Conservation (phyloP, 2,888 invertebrate species). For the Macaria notata region DNA sequence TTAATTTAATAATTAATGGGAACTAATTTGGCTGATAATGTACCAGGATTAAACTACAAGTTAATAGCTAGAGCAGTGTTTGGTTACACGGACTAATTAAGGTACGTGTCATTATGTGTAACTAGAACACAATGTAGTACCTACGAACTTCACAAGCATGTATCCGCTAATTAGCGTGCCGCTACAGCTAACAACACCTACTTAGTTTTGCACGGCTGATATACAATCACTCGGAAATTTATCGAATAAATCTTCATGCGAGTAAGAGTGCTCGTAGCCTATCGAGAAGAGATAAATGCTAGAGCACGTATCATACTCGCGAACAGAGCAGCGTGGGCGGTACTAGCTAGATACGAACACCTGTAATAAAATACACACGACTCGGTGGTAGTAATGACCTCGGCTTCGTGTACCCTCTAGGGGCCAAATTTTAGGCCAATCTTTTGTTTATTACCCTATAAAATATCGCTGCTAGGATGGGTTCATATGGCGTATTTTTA, state of each 20-base stretch:
- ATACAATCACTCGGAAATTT: slow-evolving; percentile 10
- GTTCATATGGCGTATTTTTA: slow-evolving; percentile 17
- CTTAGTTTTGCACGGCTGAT: slow-evolving; percentile 1
- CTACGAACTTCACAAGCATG: not conserved
- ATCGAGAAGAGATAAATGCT: slow-evolving; percentile 31
- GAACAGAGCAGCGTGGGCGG: slow-evolving; percentile 32
- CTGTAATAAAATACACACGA: slow-evolving; percentile 49
- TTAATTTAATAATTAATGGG: slow-evolving; percentile 1
- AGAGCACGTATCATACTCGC: slow-evolving; percentile 37
- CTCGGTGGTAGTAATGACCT: slow-evolving; percentile 52
- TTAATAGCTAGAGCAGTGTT: too few relatives aligned
- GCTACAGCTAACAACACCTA: not conserved
- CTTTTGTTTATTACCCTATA: slow-evolving; percentile 51
- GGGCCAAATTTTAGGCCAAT: slow-evolving; percentile 52
- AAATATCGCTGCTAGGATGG: slow-evolving; percentile 26
- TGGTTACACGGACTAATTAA: not conserved
- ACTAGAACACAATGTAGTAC: slow-evolving; percentile 1
- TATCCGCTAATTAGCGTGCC: slow-evolving; percentile 6
- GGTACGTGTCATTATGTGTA: slow-evolving; percentile 7
- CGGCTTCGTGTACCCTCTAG: slow-evolving; percentile 41
- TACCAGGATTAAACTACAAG: slow-evolving; percentile 5
- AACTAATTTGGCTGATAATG: slow-evolving; percentile 8
- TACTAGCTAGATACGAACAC: slow-evolving; percentile 32
- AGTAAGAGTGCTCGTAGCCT: slow-evolving; percentile 17
- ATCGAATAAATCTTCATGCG: slow-evolving; percentile 14